A percentile compares a stretch with the other conserved stretches of the same genome.
These are phyloP conservation scores for Anseranas semipalmata DNA, from an alignment of 2,113 vertebrate genomes.

Conservation along the genomic window DNA sequence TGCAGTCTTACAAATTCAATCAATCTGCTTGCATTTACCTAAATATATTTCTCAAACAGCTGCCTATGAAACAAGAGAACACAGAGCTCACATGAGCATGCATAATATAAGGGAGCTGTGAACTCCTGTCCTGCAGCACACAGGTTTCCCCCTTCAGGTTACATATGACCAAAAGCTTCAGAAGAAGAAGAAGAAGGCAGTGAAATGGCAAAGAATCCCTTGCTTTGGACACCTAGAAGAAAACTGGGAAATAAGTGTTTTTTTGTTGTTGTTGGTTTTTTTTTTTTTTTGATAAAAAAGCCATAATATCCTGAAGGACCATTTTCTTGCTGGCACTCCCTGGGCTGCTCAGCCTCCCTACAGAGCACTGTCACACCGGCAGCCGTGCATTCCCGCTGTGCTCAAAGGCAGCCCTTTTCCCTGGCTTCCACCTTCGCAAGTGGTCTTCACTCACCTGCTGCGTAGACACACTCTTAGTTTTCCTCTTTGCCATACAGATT, in stretches of 20 bases:
- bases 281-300: too few species aligned
- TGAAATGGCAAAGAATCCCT: background rate
- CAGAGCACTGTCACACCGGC: background rate
- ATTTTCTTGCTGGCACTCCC: accelerated
- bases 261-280: too few species aligned
- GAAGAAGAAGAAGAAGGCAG: accelerated
- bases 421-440: background rate
- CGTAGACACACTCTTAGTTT: background rate
- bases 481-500: background rate
- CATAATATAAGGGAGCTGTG: background rate
- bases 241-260: background rate
- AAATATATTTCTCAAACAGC: background rate
- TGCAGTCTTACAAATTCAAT: background rate
- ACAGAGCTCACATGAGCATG: background rate
- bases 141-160: background rate
- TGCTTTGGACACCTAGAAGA: background rate
- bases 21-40: background rate
- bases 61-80: background rate
- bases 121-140: background rate
- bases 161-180: background rate
- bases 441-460: accelerated
- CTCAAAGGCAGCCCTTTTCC: background rate
- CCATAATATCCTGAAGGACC: accelerated
- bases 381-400: accelerated
- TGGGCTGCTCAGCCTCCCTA: background rate